A percentile compares a stretch with the other conserved stretches of the same genome.
Conservation (phyloP, 1,140 invertebrate species). For the Fragariocoptes setiger region DNA sequence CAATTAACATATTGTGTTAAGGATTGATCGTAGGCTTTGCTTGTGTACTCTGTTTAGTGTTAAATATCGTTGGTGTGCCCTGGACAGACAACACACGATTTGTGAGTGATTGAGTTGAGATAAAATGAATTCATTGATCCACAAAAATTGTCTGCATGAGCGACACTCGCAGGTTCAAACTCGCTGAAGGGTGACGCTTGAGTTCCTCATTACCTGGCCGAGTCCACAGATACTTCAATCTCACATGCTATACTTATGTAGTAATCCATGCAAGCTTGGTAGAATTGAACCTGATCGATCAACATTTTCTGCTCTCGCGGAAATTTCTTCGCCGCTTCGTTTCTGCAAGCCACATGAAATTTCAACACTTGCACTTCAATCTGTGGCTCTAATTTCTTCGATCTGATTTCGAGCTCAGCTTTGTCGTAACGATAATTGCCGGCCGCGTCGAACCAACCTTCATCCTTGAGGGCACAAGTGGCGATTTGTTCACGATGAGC, state of each 20-base stretch:
- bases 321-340: slow-evolving; percentile 9
- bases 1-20: too few species aligned
- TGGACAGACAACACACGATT: too few species aligned
- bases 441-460: slow-evolving; percentile 11
- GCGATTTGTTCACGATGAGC: slow-evolving; percentile 10
- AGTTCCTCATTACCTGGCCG: too few species aligned
- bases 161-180: too few species aligned
- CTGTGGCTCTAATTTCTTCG: slow-evolving; percentile 10
- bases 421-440: slow-evolving; percentile 13
- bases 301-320: slow-evolving; percentile 1
- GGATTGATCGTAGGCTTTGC: too few species aligned
- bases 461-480: slow-evolving; percentile 9
- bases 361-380: slow-evolving; percentile 8
- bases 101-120: too few species aligned
- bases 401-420: slow-evolving; percentile 13
- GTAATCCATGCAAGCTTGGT: slow-evolving; percentile 15
- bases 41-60: too few species aligned
- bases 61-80: too few species aligned
- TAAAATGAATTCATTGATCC: too few species aligned
- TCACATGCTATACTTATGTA: slow-evolving; percentile 11
- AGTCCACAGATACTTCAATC: slow-evolving; percentile 1
- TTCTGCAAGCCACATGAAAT: slow-evolving; percentile 7
- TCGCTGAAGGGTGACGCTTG: too few species aligned
- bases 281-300: slow-evolving; percentile 13
- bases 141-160: too few species aligned